Conservation (phyloP, 2,888 invertebrate species). For the Phaedon cochleariae region DNA sequence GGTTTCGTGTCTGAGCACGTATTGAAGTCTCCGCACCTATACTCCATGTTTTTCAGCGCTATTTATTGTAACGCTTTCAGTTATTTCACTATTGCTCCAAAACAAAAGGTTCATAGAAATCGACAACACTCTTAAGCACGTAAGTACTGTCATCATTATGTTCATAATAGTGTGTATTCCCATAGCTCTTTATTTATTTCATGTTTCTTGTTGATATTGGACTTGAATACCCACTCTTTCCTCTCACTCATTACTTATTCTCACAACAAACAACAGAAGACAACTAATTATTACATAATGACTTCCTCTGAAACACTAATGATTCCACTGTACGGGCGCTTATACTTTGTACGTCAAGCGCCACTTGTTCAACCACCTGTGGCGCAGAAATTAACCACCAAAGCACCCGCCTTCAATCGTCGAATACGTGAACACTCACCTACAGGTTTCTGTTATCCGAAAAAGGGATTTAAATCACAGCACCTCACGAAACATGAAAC, state of each 20-base stretch:
- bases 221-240: not conserved
- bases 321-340: not conserved
- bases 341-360: not conserved
- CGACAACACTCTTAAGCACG: no score
- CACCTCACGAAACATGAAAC: slow-evolving; percentile 15
- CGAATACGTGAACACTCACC: slow-evolving; percentile 5
- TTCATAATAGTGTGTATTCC: not conserved
- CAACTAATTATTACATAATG: slow-evolving; percentile 8
- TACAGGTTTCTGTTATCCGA: slow-evolving; percentile 16
- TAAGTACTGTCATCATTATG: no score
- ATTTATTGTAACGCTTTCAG: no score
- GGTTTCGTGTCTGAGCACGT: not conserved
- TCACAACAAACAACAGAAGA: slow-evolving; percentile 4
- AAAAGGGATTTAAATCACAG: slow-evolving; percentile 12
- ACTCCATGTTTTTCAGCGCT: no score
- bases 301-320: slow-evolving; percentile 7
- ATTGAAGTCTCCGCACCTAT: not conserved
- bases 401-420: not conserved
- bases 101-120: no score
- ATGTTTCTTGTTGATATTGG: not conserved
- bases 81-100: no score
- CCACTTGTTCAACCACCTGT: slow-evolving; percentile 1
- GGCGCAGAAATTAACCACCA: not conserved
- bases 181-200: not conserved
- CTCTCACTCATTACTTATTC: not conserved